phyloP scores from a whole-genome alignment of 2,113 vertebrate species.

The Tylochromis polylepis region DNA sequence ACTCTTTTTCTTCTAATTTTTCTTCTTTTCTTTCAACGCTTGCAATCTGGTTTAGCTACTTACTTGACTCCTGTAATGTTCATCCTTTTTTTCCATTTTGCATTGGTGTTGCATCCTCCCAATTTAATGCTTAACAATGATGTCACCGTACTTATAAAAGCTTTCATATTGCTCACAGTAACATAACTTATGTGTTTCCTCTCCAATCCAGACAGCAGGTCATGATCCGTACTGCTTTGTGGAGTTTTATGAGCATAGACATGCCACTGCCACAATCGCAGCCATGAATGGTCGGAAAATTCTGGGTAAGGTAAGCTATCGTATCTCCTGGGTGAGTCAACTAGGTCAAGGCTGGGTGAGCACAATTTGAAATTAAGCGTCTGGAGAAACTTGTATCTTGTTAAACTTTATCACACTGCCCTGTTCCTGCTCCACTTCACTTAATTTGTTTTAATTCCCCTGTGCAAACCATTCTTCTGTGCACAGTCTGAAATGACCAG shows the following conservation, averaged over 20 bases:
- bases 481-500: neutral
- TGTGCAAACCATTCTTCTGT: neutral
- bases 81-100: neutral
- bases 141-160: neutral
- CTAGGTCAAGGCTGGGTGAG: slow-evolving; percentile 38
- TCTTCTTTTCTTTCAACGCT: neutral
- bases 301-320: slow-evolving; percentile 98
- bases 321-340: slow-evolving; percentile 73
- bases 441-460: slow-evolving; percentile 16
- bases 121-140: neutral
- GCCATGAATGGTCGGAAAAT: slow-evolving; percentile 99
- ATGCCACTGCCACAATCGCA: slow-evolving; percentile 92
- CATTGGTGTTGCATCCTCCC: neutral
- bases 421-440: slow-evolving; percentile 2
- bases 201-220: slow-evolving; percentile 83
- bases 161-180: neutral
- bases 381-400: slow-evolving; percentile 12
- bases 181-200: slow-evolving; percentile 22
- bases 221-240: slow-evolving; percentile 98
- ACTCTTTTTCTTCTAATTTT: neutral
- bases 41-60: neutral
- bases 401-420: slow-evolving; percentile 7
- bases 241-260: slow-evolving; percentile 97
- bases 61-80: neutral
- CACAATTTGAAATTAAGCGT: neutral